Base-by-base conservation (phyloP, 2,797 vertebrate genomes). In the Denticeps clupeoides region DNA sequence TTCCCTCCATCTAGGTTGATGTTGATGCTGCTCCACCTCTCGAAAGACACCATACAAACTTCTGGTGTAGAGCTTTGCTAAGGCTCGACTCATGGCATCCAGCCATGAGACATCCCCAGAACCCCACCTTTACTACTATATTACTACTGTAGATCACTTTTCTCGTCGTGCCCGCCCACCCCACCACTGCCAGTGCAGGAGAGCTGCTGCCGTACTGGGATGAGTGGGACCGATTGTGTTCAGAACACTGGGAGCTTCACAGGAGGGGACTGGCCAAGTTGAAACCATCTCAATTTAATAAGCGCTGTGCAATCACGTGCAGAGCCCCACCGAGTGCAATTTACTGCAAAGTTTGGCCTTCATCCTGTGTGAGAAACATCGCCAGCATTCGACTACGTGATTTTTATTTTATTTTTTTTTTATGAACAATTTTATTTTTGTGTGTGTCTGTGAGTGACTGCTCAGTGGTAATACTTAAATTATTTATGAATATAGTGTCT, bases 401-500 rank as follows among this genome's bases (percentile, higher is more conserved):
- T 73, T 55, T 68, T 80, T 71, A 68, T 65, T 16, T 64, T 37
- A 57, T 32, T 27, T 48, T 37, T 72, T 60, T 82, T 74, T 81
- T 64, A 70, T 72, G 82, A 73, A 70, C 84, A 75, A 85, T 68
- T 84, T 78, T 83, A 65, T 73, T 73, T 80, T 83, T 76, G 82
- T 84, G 64, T 87, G 83, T 84, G 65, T 87, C 83, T 83, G 79
- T 80, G 81, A 83, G 78, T 86, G 85, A 75, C 77, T 86, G 85
- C 82, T 86, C 73, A 71, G 75, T 88, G 81, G 90, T 84, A 84
- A 87, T 89, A 86, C 77, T 82, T 93, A 89, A 91, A 91, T 84
- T 93, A 93, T 89, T 89, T 91, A 82, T 84, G 69, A 82, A 77
- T 65, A 74, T 84, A 81, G 80, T 78, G 73, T 83, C 75, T 80